Evolutionary conservation across 2,888 invertebrate species (phyloP), one percentile per base, ranked within the genome.

Genomic region (Nomada ferruginata): DNA sequence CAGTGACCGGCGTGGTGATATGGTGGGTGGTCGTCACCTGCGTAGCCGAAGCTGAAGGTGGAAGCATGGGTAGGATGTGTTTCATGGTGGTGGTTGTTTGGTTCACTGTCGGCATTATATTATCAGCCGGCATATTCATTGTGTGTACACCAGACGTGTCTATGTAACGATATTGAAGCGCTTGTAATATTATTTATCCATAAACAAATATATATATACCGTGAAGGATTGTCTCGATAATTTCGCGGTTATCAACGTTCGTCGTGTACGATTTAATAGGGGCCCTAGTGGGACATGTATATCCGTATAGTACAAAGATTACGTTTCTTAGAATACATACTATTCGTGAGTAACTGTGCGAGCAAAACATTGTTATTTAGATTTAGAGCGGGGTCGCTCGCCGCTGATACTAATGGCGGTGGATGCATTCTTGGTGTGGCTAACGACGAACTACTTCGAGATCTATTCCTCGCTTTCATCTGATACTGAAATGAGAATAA

Each of bases 291-390:
- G 59, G 42, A 71, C 26, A 64, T 75, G 26, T 69, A 72, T 59
- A 61, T 52, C 29, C 29, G 29, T 29, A 29, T 29, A 59, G 69
- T 76, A 71, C 47, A 71, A 71, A 66, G 65, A 80, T 75, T 75
- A 69, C 72, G 53, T 80, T 82, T 82, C 68, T 70, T 71, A 59
- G 52, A 52, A 64, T 76, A 95, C 95, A 94, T 93, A 96, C 96
- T 96, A 93, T 95, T 95, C 68, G 97, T 97, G 87, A 98, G 96
- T 85, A 98, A 95, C 92, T 98, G 97, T 64, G 98, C 97, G 80
- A 98, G 95, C 92, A 97, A 95, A 73, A 97, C 97, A 94, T 97
- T 97, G 90, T 95, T 95, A 89, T 95, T 95, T 85, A 96, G 87
- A 89, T 94, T 94, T 84, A 97, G 94, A 89, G 96, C 95, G 65